Conservation (phyloP, 2,888 invertebrate species). For the Platycheirus albimanus region DNA sequence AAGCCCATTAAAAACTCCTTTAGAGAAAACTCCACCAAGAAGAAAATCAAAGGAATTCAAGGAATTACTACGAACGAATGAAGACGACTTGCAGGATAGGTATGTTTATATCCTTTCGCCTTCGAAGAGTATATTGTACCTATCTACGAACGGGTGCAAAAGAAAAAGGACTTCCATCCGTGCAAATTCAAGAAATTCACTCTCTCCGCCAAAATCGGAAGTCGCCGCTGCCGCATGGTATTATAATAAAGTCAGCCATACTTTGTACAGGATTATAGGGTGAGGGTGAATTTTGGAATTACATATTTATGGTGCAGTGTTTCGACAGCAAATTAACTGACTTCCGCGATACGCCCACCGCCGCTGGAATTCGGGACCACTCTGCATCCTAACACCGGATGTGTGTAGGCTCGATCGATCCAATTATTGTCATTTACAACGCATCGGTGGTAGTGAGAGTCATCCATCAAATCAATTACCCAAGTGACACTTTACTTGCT, state of each 20-base stretch:
- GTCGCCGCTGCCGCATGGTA: slow-evolving; percentile 46
- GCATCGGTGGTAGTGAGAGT: slow-evolving; percentile 57
- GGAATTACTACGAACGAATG: slow-evolving; percentile 67
- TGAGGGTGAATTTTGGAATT: slow-evolving; percentile 42
- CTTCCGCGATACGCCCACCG: slow-evolving; percentile 54
- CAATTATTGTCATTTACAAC: slow-evolving; percentile 68
- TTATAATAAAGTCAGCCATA: slow-evolving; percentile 50
- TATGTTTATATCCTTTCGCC: slow-evolving; percentile 30
- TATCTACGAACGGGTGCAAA: slow-evolving; percentile 48
- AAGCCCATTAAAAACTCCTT: slow-evolving; percentile 61
- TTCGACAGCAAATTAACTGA: slow-evolving; percentile 65
- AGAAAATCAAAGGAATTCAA: slow-evolving; percentile 74
- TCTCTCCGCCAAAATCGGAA: not conserved
- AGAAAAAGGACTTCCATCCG: slow-evolving; percentile 37
- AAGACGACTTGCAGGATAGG: slow-evolving; percentile 50
- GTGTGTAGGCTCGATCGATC: slow-evolving; percentile 66
- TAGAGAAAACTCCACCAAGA: slow-evolving; percentile 59
- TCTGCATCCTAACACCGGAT: slow-evolving; percentile 52
- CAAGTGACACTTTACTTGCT: slow-evolving; percentile 64
- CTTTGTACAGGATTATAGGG: no score
- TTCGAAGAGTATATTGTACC: not conserved
- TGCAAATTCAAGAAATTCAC: slow-evolving; percentile 57
- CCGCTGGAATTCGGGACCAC: slow-evolving; percentile 32
- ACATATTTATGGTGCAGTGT: slow-evolving; percentile 27
- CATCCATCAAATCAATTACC: slow-evolving; percentile 73